Evolutionary conservation across 2,888 invertebrate species (phyloP).

Genomic region (Psylliodes chrysocephalus): DNA sequence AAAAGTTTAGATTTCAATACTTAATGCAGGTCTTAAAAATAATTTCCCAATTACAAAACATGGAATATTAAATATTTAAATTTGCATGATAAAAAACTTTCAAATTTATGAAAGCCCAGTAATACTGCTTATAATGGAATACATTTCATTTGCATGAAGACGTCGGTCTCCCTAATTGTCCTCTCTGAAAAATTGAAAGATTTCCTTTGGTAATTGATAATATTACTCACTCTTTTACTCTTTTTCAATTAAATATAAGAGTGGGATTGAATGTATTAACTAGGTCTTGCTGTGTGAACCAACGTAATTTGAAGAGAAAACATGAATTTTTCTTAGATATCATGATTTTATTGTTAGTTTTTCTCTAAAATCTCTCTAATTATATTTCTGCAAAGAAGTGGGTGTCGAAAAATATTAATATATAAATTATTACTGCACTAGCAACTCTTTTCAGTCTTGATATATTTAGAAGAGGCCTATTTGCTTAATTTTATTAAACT

Average conservation of each 20-base stretch:
- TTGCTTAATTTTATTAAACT: too few relatives aligned
- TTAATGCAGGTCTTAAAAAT: constrained; percentile 50
- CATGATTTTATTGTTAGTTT: too few relatives aligned
- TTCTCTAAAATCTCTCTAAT: too few relatives aligned
- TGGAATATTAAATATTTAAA: constrained; percentile 55
- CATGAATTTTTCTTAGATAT: too few relatives aligned
- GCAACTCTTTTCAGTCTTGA: too few relatives aligned
- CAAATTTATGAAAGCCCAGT: constrained; percentile 54
- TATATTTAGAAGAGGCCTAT: too few relatives aligned
- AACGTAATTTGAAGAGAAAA: too few relatives aligned
- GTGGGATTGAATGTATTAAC: not conserved
- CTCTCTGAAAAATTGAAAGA: constrained; percentile 38
- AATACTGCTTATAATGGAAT: constrained; percentile 53
- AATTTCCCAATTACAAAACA: constrained; percentile 56
- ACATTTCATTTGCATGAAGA: constrained; percentile 54
- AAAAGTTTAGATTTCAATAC: constrained; percentile 39
- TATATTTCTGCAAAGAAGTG: too few relatives aligned
- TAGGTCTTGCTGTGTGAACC: not conserved
- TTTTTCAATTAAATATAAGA: constrained; percentile 8
- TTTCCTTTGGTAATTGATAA: constrained; percentile 28
- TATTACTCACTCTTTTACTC: constrained; percentile 15
- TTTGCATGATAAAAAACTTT: constrained; percentile 54
- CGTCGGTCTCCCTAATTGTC: constrained; percentile 43
- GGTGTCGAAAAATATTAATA: too few relatives aligned
- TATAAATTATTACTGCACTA: too few relatives aligned